Base-by-base conservation (phyloP, 1,140 invertebrate genomes). In the Meteorus sp. region DNA sequence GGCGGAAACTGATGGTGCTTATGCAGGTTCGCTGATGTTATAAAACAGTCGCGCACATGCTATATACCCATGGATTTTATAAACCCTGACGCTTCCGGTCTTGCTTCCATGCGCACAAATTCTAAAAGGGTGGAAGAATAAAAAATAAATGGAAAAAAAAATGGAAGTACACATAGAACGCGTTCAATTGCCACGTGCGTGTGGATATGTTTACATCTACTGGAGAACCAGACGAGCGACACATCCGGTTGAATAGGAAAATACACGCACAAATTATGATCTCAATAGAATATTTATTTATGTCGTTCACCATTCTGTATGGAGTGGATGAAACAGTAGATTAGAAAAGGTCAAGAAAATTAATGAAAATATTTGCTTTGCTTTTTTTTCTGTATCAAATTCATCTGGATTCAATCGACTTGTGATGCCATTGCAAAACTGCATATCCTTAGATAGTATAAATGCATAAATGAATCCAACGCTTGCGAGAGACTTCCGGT, bases 171-270 rank as follows among this genome's bases (percentile, higher is more conserved):
- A 19, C 20, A 3, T n/a, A 15, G 37, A 19, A 9, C 19, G 25
- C 31, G 8, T 31, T 19, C 19, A 50, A 48, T 51, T 17, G 43
- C 56, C 47, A 62, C 43, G 33, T 53, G 33, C 50, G 20, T 53
- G 27, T 29, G 41, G 19, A 35, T 55, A 64, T 61, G 60, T 59
- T 51, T 50, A 57, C 35, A 41, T 51, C 29, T 23, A 59, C 59
- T 56, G 60, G 56, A 60, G 60, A 51, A 56, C 35, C 59, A 61
- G 58, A 60, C 61, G 61, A 62, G 43, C 43, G 19, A 48, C 51
- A 61, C 62, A 66, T 66, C 67, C 67, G 67, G 64, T 47, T 45
- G 9, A 29, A 33, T 56, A n/a, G 41, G 27, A 13, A 31, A 44
- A 45, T 29, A 31, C 13, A 15, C 13, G 39, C 5, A 53, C 9